These are phyloP conservation scores for Andrena camellia DNA, from an alignment of 2,888 invertebrate species.

Conservation along the genomic window DNA sequence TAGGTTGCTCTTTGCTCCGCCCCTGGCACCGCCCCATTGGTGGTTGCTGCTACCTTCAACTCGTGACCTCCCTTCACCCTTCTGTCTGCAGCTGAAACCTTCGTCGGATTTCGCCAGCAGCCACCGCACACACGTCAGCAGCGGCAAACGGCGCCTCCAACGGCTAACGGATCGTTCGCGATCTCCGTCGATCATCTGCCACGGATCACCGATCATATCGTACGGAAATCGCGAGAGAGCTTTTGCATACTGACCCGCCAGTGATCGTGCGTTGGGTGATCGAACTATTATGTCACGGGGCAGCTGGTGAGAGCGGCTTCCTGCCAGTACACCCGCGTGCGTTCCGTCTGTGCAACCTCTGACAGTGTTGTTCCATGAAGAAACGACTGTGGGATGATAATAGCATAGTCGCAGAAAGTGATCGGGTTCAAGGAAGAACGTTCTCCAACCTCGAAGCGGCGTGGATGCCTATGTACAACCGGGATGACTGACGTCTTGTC, in stretches of 20 bases:
- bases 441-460: neutral
- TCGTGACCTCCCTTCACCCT: constrained; percentile 69
- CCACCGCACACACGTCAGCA: constrained; percentile 72
- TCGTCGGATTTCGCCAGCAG: constrained; percentile 68
- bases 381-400: neutral
- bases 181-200: constrained; percentile 60
- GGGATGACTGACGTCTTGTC: constrained; percentile 2
- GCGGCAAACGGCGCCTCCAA: constrained; percentile 68
- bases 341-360: constrained; percentile 8
- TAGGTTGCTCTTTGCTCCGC: constrained; percentile 70
- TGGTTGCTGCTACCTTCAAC: constrained; percentile 66
- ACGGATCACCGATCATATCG: constrained; percentile 36
- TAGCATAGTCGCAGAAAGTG: constrained; percentile 4
- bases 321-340: constrained; percentile 14
- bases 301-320: constrained; percentile 15
- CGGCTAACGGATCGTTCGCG: constrained; percentile 62
- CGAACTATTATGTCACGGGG: constrained; percentile 8
- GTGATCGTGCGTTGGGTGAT: constrained; percentile 23
- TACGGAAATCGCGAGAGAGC: constrained; percentile 8
- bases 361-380: constrained; percentile 44
- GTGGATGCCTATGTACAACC: neutral
- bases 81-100: constrained; percentile 70
- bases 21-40: constrained; percentile 72
- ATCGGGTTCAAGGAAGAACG: neutral
- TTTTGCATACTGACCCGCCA: neutral